Percentiles rank a stretch among this genome's conserved stretches.
phyloP scores from a whole-genome alignment of 2,888 invertebrate species.

The Drosophila barbarae region DNA sequence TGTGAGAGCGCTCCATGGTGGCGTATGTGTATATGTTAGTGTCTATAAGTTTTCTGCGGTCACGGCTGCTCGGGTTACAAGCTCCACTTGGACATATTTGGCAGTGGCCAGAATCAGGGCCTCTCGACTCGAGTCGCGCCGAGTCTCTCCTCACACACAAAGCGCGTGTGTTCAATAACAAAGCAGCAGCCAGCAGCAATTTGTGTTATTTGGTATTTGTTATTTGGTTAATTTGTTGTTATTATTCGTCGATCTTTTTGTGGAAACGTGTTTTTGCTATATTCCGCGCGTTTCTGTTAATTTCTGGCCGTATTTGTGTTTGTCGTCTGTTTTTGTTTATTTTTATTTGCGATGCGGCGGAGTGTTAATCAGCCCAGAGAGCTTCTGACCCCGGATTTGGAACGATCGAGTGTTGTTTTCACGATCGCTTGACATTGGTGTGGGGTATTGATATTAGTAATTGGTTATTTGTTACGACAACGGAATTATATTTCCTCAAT shows the following conservation, averaged over 20 bases:
- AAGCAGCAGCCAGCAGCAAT: slow-evolving; percentile 29
- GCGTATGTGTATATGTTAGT: slow-evolving; percentile 3
- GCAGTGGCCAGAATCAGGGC: slow-evolving; percentile 50
- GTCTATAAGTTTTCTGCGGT: slow-evolving; percentile 24
- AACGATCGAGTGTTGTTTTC: slow-evolving; percentile 27
- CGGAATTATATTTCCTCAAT: slow-evolving; percentile 1
- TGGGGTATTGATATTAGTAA: slow-evolving; percentile 41
- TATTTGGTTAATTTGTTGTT: slow-evolving; percentile 48
- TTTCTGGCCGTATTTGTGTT: slow-evolving; percentile 41
- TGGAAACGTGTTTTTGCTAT: slow-evolving; percentile 41
- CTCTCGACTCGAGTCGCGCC: not conserved
- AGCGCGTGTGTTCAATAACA: slow-evolving; percentile 33
- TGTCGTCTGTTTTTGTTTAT: slow-evolving; percentile 34
- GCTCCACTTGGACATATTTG: slow-evolving; percentile 62
- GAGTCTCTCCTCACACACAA: slow-evolving; percentile 8
- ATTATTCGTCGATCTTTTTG: slow-evolving; percentile 27
- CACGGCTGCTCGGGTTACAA: slow-evolving; percentile 48
- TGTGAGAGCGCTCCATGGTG: slow-evolving; percentile 64
- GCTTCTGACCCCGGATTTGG: slow-evolving; percentile 66
- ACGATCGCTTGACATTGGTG: slow-evolving; percentile 56
- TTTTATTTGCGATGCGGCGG: slow-evolving; percentile 30
- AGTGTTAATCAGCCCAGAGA: slow-evolving; percentile 64
- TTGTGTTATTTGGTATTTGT: slow-evolving; percentile 50
- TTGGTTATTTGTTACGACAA: slow-evolving; percentile 4
- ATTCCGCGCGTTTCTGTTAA: slow-evolving; percentile 38